These are phyloP conservation scores for Caerostris darwini DNA, from an alignment of 1,140 invertebrate species.

Conservation along the genomic window DNA sequence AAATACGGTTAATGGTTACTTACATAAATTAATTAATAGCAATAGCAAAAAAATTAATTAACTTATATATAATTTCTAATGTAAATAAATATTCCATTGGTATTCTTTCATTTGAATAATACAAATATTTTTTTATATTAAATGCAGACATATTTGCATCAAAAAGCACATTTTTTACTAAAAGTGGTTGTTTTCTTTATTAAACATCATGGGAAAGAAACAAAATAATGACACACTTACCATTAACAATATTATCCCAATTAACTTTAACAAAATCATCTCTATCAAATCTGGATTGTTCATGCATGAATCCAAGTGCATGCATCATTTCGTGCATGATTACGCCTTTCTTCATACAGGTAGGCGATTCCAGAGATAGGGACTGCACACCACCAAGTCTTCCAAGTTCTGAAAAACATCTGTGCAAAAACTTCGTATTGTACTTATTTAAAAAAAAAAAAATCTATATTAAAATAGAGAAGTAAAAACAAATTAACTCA, in stretches of 20 bases:
- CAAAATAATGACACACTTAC: not conserved
- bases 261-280: conserved; percentile 80
- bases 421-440: not conserved
- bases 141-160: too few relatives aligned
- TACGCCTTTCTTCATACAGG: conserved; percentile 71
- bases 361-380: conserved; percentile 20
- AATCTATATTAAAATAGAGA: not conserved
- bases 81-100: too few relatives aligned
- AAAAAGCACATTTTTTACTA: too few relatives aligned
- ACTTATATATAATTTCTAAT: too few relatives aligned
- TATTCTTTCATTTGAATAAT: too few relatives aligned
- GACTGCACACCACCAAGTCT: conserved; percentile 75
- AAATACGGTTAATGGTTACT: too few relatives aligned
- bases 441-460: too few relatives aligned
- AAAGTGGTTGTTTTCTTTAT: too few relatives aligned
- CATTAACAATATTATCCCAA: conserved; percentile 72
- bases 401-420: conserved; percentile 77
- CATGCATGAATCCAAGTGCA: conserved; percentile 82
- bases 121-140: too few relatives aligned
- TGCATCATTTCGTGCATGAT: conserved; percentile 82
- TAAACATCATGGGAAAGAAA: too few relatives aligned
- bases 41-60: too few relatives aligned
- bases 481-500: not conserved
- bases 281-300: conserved; percentile 81
- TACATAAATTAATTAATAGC: too few relatives aligned